Conservation (phyloP, 2,113 vertebrate species). For the Oncorhynchus masou region DNA sequence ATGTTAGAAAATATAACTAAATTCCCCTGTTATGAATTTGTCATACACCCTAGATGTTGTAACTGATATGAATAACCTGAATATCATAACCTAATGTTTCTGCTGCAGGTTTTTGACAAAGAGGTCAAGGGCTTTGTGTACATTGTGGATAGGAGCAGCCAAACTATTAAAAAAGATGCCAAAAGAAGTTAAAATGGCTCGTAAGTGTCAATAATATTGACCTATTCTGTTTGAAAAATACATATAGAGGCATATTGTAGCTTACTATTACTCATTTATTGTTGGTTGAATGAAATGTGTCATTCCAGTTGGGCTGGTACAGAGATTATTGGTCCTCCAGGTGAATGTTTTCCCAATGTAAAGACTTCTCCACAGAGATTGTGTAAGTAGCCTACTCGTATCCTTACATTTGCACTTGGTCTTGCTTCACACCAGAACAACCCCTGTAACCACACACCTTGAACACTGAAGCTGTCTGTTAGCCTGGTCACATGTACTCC, state of each 20-base stretch:
- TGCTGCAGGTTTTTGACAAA: conserved; percentile 87
- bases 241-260: no score
- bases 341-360: conserved; percentile 63
- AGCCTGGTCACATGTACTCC: no score
- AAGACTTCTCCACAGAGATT: conserved; percentile 74
- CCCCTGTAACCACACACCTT: no score
- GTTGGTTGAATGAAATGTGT: background rate
- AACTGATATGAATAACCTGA: no score
- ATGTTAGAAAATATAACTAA: no score
- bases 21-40: background rate
- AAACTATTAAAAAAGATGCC: conserved; percentile 90
- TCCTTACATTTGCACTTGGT: no score
- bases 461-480: no score
- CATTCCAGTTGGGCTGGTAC: conserved; percentile 68
- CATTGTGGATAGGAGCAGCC: conserved; percentile 88
- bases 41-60: no score
- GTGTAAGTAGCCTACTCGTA: conserved; percentile 56
- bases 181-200: conserved; percentile 80
- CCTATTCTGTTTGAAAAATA: no score
- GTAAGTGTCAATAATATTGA: conserved; percentile 73
- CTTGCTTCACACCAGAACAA: no score
- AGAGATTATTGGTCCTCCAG: conserved; percentile 75
- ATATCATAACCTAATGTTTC: background rate
- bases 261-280: no score
- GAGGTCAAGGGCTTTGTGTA: conserved; percentile 94